A percentile compares a stretch with the other conserved stretches of the same genome.
Evolutionary conservation across 2,888 invertebrate species (phyloP).

Genomic region (Cosmia pyralina): DNA sequence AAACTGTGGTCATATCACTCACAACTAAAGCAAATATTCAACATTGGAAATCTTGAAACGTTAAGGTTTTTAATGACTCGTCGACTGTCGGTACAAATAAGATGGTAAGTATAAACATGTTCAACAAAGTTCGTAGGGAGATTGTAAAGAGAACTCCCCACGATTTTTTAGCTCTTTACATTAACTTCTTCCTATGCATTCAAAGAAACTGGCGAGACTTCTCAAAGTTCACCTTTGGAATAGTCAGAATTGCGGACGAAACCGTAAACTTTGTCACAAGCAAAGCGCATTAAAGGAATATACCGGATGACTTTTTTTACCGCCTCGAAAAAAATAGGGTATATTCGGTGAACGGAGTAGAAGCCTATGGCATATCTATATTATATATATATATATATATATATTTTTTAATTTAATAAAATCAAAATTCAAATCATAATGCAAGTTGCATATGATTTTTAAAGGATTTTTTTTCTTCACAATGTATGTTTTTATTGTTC

Average conservation of each 20-base stretch:
- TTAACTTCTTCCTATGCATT: slow-evolving; percentile 9
- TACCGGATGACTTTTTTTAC: too few species aligned
- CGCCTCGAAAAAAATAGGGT: too few species aligned
- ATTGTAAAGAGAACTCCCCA: background rate
- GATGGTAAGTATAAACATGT: background rate
- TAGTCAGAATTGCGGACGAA: background rate
- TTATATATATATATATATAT: too few species aligned
- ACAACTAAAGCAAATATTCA: background rate
- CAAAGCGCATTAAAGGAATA: slow-evolving; percentile 7
- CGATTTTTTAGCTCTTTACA: background rate
- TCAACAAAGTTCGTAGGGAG: background rate
- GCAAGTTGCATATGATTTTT: too few species aligned
- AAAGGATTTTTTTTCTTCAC: too few species aligned
- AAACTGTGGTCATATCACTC: background rate
- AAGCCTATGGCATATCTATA: too few species aligned
- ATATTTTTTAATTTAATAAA: too few species aligned
- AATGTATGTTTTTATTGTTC: too few species aligned
- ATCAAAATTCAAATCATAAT: too few species aligned
- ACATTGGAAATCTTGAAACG: background rate
- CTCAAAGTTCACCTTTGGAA: slow-evolving; percentile 18
- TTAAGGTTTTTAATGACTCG: background rate
- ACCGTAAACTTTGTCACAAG: slow-evolving; percentile 20
- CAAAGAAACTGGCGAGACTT: background rate
- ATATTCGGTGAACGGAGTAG: too few species aligned
- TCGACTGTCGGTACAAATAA: background rate